A percentile compares a stretch with the other conserved stretches of the same genome.
phyloP scores from a whole-genome alignment of 2,888 invertebrate genomes.

The Melanargia galathea region DNA sequence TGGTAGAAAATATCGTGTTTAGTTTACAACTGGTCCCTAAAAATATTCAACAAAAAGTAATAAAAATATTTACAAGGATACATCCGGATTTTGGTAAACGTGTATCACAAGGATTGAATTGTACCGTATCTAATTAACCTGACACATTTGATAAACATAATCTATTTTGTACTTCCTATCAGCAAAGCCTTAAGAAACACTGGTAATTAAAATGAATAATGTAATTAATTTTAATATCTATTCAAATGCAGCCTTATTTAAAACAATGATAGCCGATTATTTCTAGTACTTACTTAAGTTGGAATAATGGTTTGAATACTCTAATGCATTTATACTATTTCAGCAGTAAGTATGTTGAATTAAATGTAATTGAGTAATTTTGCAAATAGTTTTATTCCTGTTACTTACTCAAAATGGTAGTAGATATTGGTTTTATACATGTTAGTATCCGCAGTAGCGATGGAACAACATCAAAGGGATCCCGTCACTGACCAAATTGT shows the following conservation, averaged over 20 bases:
- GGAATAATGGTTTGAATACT: conserved; percentile 15
- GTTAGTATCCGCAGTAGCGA: conserved; percentile 41
- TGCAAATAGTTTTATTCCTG: not conserved
- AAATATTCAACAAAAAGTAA: conserved; percentile 71
- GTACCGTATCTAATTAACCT: no score
- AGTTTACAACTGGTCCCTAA: conserved; percentile 86
- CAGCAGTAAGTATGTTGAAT: not conserved
- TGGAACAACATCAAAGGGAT: conserved; percentile 41
- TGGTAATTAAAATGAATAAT: no score
- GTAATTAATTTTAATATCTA: no score
- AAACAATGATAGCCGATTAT: not conserved
- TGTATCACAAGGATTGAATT: conserved; percentile 48
- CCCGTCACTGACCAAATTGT: conserved; percentile 56
- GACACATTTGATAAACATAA: no score
- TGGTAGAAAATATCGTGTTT: conserved; percentile 90
- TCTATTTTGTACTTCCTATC: no score
- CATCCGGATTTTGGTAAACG: conserved; percentile 88
- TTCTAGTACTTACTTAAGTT: not conserved
- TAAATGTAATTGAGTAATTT: not conserved
- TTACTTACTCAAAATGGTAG: conserved; percentile 30
- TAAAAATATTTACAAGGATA: conserved; percentile 90
- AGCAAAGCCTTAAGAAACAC: no score
- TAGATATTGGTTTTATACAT: conserved; percentile 39
- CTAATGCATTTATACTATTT: not conserved
- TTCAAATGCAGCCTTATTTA: conserved; percentile 38